phyloP scores from a whole-genome alignment of 2,113 vertebrate genomes.

The Sisor rabdophorus region DNA sequence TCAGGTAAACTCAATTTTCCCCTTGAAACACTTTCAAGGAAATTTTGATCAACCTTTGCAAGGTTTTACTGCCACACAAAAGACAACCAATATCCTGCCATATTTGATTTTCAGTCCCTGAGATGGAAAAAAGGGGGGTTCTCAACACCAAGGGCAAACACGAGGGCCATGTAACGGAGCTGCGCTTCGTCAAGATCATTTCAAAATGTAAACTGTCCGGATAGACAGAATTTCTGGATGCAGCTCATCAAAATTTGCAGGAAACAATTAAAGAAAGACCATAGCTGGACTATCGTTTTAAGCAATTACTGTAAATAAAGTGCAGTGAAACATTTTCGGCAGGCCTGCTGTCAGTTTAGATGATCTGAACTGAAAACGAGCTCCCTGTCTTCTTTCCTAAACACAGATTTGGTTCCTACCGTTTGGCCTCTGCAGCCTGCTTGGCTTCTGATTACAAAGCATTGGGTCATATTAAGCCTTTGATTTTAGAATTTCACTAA shows the following conservation, averaged over 20 bases:
- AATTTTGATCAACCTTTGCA: slow-evolving; percentile 39
- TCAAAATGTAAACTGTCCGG: slow-evolving; percentile 13
- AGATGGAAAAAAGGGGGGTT: slow-evolving; percentile 38
- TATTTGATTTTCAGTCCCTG: slow-evolving; percentile 50
- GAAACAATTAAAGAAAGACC: slow-evolving; percentile 10
- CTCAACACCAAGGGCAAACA: slow-evolving; percentile 35
- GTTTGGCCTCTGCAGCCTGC: slow-evolving; percentile 48
- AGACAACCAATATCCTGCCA: slow-evolving; percentile 43
- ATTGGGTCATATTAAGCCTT: slow-evolving; percentile 53
- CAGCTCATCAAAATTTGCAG: slow-evolving; percentile 18
- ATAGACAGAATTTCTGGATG: slow-evolving; percentile 25
- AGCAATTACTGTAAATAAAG: slow-evolving; percentile 9
- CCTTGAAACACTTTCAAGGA: slow-evolving; percentile 61
- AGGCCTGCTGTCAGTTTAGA: slow-evolving; percentile 1
- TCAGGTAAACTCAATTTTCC: slow-evolving; percentile 77
- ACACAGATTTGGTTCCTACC: slow-evolving; percentile 41
- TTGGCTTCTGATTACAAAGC: slow-evolving; percentile 54
- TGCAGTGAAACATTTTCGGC: not conserved
- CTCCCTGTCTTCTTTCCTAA: not conserved
- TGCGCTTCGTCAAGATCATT: slow-evolving; percentile 26
- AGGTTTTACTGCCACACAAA: slow-evolving; percentile 40
- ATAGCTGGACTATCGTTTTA: slow-evolving; percentile 11
- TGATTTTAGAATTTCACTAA: slow-evolving; percentile 62
- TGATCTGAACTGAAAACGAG: not conserved
- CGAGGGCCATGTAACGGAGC: slow-evolving; percentile 38